These are phyloP conservation scores for Urocolius indicus DNA, from an alignment of 2,113 vertebrate species.

Conservation along the genomic window DNA sequence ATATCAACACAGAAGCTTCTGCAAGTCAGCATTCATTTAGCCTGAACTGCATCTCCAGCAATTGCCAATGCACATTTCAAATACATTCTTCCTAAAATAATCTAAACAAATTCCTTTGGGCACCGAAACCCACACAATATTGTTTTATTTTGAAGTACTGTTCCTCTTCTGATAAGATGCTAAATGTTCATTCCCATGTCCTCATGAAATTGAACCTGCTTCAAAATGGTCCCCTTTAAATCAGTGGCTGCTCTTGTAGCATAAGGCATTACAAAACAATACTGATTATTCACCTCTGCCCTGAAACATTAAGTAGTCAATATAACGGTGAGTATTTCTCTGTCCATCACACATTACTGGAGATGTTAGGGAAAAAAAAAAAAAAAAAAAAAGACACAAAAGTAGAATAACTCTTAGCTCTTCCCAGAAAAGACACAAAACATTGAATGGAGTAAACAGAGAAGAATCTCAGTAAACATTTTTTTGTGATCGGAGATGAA, in stretches of 20 bases:
- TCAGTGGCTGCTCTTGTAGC: neutral
- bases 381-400: neutral
- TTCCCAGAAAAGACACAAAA: neutral
- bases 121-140: neutral
- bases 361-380: neutral
- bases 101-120: no score
- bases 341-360: neutral
- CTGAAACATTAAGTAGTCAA: neutral
- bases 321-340: neutral
- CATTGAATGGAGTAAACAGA: neutral
- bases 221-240: neutral
- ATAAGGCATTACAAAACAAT: neutral
- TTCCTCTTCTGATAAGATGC: neutral
- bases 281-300: neutral
- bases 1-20: neutral
- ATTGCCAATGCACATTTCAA: neutral
- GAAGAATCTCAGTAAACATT: neutral
- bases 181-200: neutral
- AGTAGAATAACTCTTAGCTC: neutral
- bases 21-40: neutral
- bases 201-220: neutral
- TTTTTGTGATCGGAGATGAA: neutral
- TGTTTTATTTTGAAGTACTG: neutral
- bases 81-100: neutral
- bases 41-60: neutral